phyloP scores from a whole-genome alignment of 2,888 invertebrate species.

The Rhingia campestris region DNA sequence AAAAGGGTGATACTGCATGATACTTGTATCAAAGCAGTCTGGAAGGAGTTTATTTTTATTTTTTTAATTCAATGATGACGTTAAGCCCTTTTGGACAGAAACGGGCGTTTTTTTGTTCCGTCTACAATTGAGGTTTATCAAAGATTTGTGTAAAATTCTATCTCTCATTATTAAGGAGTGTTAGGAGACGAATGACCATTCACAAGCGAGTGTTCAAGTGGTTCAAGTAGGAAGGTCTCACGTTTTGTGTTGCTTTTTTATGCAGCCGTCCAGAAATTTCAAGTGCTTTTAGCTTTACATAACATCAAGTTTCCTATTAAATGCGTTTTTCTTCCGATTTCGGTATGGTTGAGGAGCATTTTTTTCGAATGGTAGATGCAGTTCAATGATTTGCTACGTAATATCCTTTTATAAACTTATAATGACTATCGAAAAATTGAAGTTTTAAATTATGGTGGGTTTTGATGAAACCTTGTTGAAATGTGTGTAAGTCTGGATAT shows the following conservation, averaged over 20 bases:
- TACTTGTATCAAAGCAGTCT: slow-evolving; percentile 7
- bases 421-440: no score
- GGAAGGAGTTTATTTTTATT: neutral
- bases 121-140: neutral
- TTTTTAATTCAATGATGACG: slow-evolving; percentile 3
- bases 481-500: no score
- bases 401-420: no score
- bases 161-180: neutral
- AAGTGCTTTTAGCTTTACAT: neutral
- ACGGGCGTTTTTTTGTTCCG: neutral
- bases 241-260: neutral
- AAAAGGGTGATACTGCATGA: slow-evolving; percentile 18
- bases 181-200: slow-evolving; percentile 5
- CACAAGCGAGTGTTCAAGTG: neutral
- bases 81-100: slow-evolving; percentile 21
- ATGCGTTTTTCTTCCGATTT: neutral
- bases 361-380: no score
- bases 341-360: neutral
- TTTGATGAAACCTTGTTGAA: no score
- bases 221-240: neutral
- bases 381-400: no score
- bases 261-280: neutral
- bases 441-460: no score
- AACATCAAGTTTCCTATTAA: neutral
- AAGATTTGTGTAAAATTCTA: neutral